Evolutionary conservation across 2,888 invertebrate species (phyloP), one percentile per base, ranked within the genome.

Genomic region (Hyppa rectilinea): DNA sequence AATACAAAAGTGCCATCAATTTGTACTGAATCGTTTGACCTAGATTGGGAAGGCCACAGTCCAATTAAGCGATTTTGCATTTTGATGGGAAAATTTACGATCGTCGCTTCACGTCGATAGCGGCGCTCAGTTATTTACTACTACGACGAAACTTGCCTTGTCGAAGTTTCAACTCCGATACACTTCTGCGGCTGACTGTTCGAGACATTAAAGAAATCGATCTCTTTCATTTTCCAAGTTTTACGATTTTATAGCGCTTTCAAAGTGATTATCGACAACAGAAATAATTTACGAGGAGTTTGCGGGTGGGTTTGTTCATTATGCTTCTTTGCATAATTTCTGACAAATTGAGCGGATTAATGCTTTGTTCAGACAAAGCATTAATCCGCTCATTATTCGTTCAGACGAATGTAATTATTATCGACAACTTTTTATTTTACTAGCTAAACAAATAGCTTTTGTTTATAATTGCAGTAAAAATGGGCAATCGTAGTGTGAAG

Each of bases 41-140:
- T 92, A 94, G 91, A 95, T 95, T 90, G 91, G 81, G 86, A 90
- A 94, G 94, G 94, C 94, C 92, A 94, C 93, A 93, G 93, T 93
- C 92, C 95, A 95, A 95, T 95, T 95, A 95, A 95, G 92, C 93
- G 94, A 93, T 95, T 95, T 95, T 95, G 95, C 95, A 95, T 95
- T 95, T 95, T 95, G 94, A 95, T 95, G 92, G 93, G 90, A 88
- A 93, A 95, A 95, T 95, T 95, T 94, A 95, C 93, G 94, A 93
- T 91, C 89, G 91, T 88, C 90, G 89, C 90, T 92, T 90, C 88
- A 88, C 89, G 90, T 89, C 91, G 90, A 92, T 92, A 88, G 88
- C 88, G 80, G 70, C 81, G 87, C 88, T 88, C 90, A 92, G 93
- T 93, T 93, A 94, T 93, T 92, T 90, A 89, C 88, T 84, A 87